phyloP scores from a whole-genome alignment of 2,797 vertebrate genomes.

The Luscinia megarhynchos region DNA sequence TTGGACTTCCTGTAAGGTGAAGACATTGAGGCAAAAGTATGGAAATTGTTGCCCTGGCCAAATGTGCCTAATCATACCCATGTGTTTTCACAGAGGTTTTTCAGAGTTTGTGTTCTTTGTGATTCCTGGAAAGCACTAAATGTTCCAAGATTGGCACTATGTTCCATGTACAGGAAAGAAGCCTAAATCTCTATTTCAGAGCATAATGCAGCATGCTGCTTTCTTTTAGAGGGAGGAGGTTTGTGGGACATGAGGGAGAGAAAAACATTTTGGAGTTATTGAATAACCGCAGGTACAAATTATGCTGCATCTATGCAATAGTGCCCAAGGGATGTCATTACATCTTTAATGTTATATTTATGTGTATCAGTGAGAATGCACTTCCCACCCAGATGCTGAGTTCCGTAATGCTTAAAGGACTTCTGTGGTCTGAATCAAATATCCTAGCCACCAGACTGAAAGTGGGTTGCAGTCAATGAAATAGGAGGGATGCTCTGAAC shows the following conservation, averaged over 20 bases:
- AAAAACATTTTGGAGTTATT: not conserved
- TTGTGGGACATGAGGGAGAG: not conserved
- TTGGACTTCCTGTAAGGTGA: not conserved
- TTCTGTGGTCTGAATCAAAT: not conserved
- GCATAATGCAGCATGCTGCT: fast-evolving
- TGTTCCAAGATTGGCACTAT: not conserved
- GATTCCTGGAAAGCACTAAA: not conserved
- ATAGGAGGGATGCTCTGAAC: not conserved
- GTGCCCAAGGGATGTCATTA: not conserved
- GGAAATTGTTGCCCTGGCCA: not conserved
- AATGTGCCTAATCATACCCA: not conserved
- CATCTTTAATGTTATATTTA: not conserved
- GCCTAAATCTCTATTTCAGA: not conserved
- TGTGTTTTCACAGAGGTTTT: not conserved
- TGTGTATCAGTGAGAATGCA: not conserved
- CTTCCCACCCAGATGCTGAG: not conserved
- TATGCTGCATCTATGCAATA: not conserved
- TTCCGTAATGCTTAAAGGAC: not conserved
- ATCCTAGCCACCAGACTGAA: not conserved
- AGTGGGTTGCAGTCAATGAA: not conserved
- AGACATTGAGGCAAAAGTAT: not conserved
- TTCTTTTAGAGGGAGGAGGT: not conserved
- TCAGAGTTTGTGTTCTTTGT: not conserved
- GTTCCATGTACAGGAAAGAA: not conserved
- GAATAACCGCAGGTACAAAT: not conserved